Conservation (phyloP, 2,888 invertebrate species). For the Orchesellides sinensis region DNA sequence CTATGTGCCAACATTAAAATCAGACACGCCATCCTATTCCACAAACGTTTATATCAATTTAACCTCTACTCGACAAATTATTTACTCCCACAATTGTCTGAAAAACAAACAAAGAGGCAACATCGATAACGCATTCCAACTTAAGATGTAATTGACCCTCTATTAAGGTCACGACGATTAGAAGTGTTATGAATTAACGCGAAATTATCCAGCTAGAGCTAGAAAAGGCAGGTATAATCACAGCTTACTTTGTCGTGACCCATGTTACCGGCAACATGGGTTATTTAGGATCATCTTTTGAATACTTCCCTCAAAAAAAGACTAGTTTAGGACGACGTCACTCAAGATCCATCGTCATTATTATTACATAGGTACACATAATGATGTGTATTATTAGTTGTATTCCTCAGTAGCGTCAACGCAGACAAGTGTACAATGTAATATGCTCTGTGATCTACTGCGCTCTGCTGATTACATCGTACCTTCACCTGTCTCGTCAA, state of each 20-base stretch:
- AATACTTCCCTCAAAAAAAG: neutral
- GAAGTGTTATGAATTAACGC: slow-evolving; percentile 50
- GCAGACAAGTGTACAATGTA: too few relatives aligned
- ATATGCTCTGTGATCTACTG: neutral
- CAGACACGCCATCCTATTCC: too few relatives aligned
- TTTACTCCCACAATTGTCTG: too few relatives aligned
- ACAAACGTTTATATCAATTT: too few relatives aligned
- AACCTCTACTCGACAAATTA: too few relatives aligned
- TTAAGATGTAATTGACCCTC: slow-evolving; percentile 8
- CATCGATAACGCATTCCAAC: neutral
- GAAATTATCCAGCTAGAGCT: slow-evolving; percentile 38
- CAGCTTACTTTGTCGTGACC: slow-evolving; percentile 21
- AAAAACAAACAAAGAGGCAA: slow-evolving; percentile 5
- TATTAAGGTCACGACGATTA: slow-evolving; percentile 1
- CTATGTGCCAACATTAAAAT: too few relatives aligned
- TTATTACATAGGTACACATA: neutral
- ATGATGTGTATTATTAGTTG: neutral
- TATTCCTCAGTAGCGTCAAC: too few relatives aligned
- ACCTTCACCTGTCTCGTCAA: slow-evolving; percentile 49
- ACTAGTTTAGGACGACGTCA: too few relatives aligned
- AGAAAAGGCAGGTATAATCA: too few relatives aligned
- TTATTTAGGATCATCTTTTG: neutral
- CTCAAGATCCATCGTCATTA: too few relatives aligned
- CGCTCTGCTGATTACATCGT: slow-evolving; percentile 28
- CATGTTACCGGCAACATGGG: slow-evolving; percentile 34